Base-by-base conservation (phyloP, 2,797 vertebrate species). In the Sebastes diploproa region DNA sequence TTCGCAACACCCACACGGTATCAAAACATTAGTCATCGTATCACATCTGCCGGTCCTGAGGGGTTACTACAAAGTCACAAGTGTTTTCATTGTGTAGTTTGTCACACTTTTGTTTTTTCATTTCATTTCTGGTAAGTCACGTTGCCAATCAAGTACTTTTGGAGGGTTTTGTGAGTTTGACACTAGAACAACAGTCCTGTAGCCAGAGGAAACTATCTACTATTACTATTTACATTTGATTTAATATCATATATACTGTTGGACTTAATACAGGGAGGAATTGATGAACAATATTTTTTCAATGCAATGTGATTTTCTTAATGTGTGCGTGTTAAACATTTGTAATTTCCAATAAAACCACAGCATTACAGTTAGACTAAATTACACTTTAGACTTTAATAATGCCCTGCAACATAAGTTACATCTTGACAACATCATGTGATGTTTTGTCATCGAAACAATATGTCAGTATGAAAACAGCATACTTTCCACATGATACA, bases 11-110 rank as follows among this genome's bases (percentile, higher is more conserved):
- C 92, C 72, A 91, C 91, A 67, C 8, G 2, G 80, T 75, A 73
- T 81, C 70, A 82, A 81, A 91, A 77, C 74, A 83, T 91, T 79
- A 91, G 87, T 92, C 92, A 93, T 34, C 23, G 54, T 82, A 38
- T 80, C 75, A 78, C 67, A 84, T 81, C 75, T 83, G 80, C 50
- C 67, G 11, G 61, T 70, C 65, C 12, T 63, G 56, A 81, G 69
- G 86, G 83, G 85, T 79, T 77, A 34, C 73, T 75, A 77, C 62
- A 27, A 76, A 81, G 8, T 75, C 52, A 75, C 38, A 74, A 59
- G 56, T 42, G 46, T 75, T 76, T 84, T 61, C n/a, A 77, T 58
- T 77, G 13, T 29, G 25, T 29, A 6, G 18, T 66, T 23, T 42
- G 7, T 13, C 12, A 50, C 46, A 12, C 12, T 23, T 25, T 2